Evolutionary conservation across 1,140 invertebrate species (phyloP).

Genomic region (Charaxes varanes): DNA sequence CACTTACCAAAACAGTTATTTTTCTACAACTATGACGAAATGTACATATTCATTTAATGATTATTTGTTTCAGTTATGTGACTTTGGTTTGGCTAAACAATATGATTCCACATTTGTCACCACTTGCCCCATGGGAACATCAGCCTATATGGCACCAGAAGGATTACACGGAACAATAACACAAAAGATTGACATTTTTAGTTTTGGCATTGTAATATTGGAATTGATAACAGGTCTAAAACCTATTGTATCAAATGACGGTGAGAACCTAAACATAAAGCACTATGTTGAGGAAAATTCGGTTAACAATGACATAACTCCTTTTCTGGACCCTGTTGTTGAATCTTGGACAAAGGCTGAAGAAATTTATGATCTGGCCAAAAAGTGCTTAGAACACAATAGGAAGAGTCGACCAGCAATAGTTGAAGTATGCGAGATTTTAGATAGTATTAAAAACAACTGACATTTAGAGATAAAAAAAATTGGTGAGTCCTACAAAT

Average conservation of each 20-base stretch:
- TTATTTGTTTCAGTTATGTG: constrained; percentile 76
- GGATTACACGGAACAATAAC: constrained; percentile 81
- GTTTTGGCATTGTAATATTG: constrained; percentile 85
- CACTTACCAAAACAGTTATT: no score
- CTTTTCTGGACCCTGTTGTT: constrained; percentile 36
- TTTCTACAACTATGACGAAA: no score
- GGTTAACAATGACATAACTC: constrained; percentile 32
- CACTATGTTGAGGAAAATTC: constrained; percentile 47
- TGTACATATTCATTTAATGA: constrained; percentile 7
- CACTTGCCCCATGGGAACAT: constrained; percentile 79
- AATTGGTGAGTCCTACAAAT: no score
- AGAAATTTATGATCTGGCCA: constrained; percentile 41
- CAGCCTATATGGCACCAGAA: constrained; percentile 86
- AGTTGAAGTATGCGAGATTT: constrained; percentile 37
- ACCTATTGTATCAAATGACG: constrained; percentile 68
- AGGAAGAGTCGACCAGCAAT: constrained; percentile 44
- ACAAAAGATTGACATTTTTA: constrained; percentile 84
- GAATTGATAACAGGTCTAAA: constrained; percentile 81
- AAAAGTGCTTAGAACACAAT: constrained; percentile 35
- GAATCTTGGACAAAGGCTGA: constrained; percentile 41
- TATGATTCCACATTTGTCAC: constrained; percentile 71
- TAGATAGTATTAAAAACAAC: constrained; percentile 27
- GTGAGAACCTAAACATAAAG: constrained; percentile 49
- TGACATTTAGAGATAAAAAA: no score
- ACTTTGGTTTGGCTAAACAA: constrained; percentile 82